A percentile compares a stretch with the other conserved stretches of the same genome.
Evolutionary conservation across 1,140 invertebrate genomes (phyloP).

Genomic region (Papilio dardanus): DNA sequence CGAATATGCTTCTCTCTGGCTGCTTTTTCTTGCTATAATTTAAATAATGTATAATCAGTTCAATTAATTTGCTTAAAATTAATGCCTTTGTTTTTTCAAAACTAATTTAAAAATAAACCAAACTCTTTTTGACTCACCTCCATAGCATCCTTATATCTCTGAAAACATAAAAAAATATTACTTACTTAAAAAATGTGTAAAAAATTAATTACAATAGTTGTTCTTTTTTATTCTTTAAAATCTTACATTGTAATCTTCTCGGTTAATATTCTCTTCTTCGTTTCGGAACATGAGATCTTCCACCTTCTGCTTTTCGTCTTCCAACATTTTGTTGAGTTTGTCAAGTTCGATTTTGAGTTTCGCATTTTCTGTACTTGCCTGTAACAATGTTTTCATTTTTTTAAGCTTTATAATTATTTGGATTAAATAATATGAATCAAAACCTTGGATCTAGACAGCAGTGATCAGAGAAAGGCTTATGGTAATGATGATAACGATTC

Average conservation of each 20-base stretch:
- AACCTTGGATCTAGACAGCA: too few species aligned
- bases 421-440: too few species aligned
- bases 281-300: slow-evolving; percentile 96
- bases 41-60: background rate
- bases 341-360: slow-evolving; percentile 87
- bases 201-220: background rate
- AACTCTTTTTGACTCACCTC: slow-evolving; percentile 84
- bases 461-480: too few species aligned
- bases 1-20: slow-evolving; percentile 68
- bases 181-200: background rate
- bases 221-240: background rate
- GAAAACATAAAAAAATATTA: slow-evolving; percentile 56
- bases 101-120: background rate
- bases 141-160: slow-evolving; percentile 83
- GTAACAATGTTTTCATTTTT: slow-evolving; percentile 34
- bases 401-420: too few species aligned
- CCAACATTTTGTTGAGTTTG: slow-evolving; percentile 86
- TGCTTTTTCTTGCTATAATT: slow-evolving; percentile 63
- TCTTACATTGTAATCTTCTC: slow-evolving; percentile 79
- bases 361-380: slow-evolving; percentile 79
- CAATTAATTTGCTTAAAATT: background rate
- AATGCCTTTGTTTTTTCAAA: background rate
- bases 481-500: too few species aligned
- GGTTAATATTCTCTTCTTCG: slow-evolving; percentile 91
- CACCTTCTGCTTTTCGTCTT: slow-evolving; percentile 93